These are phyloP conservation scores for Eufriesea mexicana DNA, from an alignment of 1,140 invertebrate species.

Conservation along the genomic window DNA sequence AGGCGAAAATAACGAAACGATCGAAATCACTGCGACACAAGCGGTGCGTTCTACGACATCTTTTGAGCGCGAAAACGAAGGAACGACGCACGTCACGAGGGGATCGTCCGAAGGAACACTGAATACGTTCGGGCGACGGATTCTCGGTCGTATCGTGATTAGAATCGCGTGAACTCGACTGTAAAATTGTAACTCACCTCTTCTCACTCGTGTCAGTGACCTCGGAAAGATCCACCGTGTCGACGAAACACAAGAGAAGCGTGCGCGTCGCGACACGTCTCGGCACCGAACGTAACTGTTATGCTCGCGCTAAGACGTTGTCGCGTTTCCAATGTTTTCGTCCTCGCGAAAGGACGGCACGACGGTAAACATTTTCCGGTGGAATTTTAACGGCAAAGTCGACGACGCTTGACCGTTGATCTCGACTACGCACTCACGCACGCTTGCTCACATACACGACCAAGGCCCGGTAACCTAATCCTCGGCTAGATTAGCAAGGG, in stretches of 20 bases:
- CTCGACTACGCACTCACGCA: slow-evolving; percentile 36
- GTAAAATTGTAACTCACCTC: slow-evolving; percentile 34
- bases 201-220: slow-evolving; percentile 16
- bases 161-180: slow-evolving; percentile 8
- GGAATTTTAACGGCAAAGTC: background rate
- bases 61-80: slow-evolving; percentile 17
- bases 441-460: slow-evolving; percentile 8
- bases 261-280: slow-evolving; percentile 19
- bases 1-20: background rate
- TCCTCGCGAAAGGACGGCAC: background rate
- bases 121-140: background rate
- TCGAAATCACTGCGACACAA: slow-evolving; percentile 34
- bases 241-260: slow-evolving; percentile 20
- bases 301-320: background rate
- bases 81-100: background rate
- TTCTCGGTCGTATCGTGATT: background rate
- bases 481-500: slow-evolving; percentile 64
- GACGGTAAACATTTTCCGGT: background rate
- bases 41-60: background rate
- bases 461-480: slow-evolving; percentile 61
- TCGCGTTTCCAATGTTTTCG: background rate
- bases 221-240: slow-evolving; percentile 26
- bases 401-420: no score
- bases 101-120: background rate
- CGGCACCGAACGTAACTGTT: background rate